A percentile compares a stretch with the other conserved stretches of the same genome.
These are phyloP conservation scores for Hyperopisus bebe DNA, from an alignment of 2,113 vertebrate species.

Conservation along the genomic window DNA sequence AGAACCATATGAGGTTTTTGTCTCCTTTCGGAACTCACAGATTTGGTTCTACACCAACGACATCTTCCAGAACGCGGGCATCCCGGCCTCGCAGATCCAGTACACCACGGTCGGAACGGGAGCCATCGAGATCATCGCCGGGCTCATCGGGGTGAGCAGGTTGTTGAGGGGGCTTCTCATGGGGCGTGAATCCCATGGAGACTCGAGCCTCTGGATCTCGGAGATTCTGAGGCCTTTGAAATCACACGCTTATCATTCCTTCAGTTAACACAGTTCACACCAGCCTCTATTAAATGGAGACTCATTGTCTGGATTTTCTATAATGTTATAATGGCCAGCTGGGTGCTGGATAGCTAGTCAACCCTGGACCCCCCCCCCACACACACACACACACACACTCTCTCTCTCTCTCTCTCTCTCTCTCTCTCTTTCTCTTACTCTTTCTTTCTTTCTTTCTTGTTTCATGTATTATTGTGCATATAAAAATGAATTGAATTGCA, in stretches of 20 bases:
- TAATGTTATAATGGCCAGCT: neutral
- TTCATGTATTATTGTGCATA: neutral
- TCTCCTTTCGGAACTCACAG: constrained; percentile 44
- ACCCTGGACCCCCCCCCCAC: neutral
- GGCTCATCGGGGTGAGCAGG: constrained; percentile 71
- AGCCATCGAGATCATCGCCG: constrained; percentile 71
- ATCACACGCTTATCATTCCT: neutral
- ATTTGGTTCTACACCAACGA: constrained; percentile 90
- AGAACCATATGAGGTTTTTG: neutral
- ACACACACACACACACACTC: too few species aligned
- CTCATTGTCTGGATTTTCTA: neutral
- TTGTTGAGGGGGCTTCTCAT: neutral
- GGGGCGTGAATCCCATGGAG: neutral
- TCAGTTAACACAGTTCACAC: neutral
- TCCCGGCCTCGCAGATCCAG: constrained; percentile 68
- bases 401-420: too few species aligned
- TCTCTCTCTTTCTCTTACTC: neutral
- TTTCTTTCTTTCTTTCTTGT: neutral
- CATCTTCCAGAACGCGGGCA: constrained; percentile 76
- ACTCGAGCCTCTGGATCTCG: neutral
- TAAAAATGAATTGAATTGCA: neutral
- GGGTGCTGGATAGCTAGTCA: neutral
- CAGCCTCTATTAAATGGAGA: neutral
- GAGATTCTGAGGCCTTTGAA: neutral
- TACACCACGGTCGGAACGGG: constrained; percentile 80